Evolutionary conservation across 2,888 invertebrate species (phyloP), one percentile per base, ranked within the genome.

Genomic region (Drosophila mayaguana): DNA sequence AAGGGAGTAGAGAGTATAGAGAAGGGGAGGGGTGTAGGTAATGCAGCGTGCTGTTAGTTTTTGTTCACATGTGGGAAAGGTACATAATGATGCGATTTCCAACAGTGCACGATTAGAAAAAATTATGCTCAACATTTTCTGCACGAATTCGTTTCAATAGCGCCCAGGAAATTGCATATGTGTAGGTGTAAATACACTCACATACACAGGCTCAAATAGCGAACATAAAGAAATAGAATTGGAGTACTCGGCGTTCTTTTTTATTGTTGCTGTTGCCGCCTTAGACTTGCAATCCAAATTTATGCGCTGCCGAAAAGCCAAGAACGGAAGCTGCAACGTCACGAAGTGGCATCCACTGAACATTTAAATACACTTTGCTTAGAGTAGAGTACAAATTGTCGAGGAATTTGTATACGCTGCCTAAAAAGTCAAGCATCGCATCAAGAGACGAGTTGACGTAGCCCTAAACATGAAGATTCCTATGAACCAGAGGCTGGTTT

Each of bases 121-220:
- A 89, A 89, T 88, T 84, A 86, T 90, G 82, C 74, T 86, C 63
- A 80, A 86, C 79, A 90, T 89, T 89, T 87, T 84, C 82, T 74
- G 85, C 86, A 89, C 86, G 90, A 89, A 78, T 81, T 79, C 82
- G 75, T 84, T 88, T 84, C 32, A 73, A 64, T 63, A 60, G 53
- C 54, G 62, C 48, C 61, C 72, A 79, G 60, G 42, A 73, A 74
- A 81, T 72, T 75, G 74, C 78, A 74, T 70, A 56, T 62, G 61
- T 67, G 65, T 25, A 32, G 63, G 42, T 53, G 34, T 38, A 48
- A 43, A 61, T 54, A 59, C 8, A 28, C 28, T 8, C 54, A 54
- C 80, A 55, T 53, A 63, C 43, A 48, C 32, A 45, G 28, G 57
- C 56, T 56, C 54, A 73, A 28, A 14, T n/a, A 18, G 14, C 22